Evolutionary conservation across 2,888 invertebrate species (phyloP).

Genomic region (Thera obeliscata): DNA sequence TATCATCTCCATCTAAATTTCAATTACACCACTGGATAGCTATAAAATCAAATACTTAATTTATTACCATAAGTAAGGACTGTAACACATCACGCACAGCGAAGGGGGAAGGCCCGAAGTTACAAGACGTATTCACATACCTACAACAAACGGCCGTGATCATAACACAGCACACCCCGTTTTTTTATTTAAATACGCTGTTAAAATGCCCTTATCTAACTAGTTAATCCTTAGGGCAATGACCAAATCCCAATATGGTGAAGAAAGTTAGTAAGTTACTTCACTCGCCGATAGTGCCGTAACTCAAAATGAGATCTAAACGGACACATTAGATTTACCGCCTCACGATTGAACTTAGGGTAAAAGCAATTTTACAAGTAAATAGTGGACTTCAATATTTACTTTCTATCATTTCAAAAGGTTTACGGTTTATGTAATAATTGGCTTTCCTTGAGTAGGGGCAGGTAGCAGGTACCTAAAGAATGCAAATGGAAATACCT

Average conservation of each 20-base stretch:
- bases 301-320: constrained; percentile 68
- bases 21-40: no score
- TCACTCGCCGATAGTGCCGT: constrained; percentile 54
- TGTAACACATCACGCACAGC: no score
- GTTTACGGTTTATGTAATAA: background rate
- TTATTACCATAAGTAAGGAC: no score
- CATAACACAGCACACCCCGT: no score
- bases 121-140: no score
- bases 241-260: constrained; percentile 69
- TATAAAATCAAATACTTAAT: no score
- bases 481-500: no score
- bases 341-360: constrained; percentile 45
- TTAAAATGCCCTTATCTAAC: constrained; percentile 1
- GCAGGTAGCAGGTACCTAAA: no score
- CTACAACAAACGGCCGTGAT: no score
- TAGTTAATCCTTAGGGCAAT: constrained; percentile 50
- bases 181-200: no score
- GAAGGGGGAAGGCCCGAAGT: no score
- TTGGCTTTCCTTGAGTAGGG: background rate
- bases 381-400: constrained; percentile 18
- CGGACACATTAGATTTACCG: constrained; percentile 63
- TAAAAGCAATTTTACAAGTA: constrained; percentile 28
- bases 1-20: no score
- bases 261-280: constrained; percentile 77
- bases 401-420: constrained; percentile 18